Percentiles rank a stretch among this genome's conserved stretches.
phyloP scores from a whole-genome alignment of 2,888 invertebrate genomes.

The Rhyacophila evoluta region DNA sequence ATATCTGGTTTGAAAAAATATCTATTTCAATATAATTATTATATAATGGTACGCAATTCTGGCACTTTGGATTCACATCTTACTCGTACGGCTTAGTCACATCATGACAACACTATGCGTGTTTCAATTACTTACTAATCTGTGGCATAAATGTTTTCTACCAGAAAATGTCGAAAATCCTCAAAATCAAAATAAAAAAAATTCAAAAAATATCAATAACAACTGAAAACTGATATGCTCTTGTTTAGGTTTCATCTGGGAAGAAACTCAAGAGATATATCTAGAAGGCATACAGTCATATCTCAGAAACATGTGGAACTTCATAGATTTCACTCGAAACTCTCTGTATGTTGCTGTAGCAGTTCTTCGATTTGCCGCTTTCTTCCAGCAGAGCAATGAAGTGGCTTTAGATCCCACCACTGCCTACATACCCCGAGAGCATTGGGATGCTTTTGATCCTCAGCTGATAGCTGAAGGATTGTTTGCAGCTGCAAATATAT shows the following conservation, averaged over 20 bases:
- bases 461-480: constrained; percentile 93
- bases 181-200: too few relatives aligned
- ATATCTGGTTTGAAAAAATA: too few relatives aligned
- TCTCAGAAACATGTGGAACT: constrained; percentile 95
- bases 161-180: too few relatives aligned
- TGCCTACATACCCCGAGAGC: constrained; percentile 82
- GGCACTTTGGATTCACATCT: too few relatives aligned
- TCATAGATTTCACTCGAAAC: constrained; percentile 94
- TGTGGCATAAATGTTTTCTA: too few relatives aligned
- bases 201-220: too few relatives aligned
- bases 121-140: too few relatives aligned
- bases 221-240: too few relatives aligned
- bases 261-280: constrained; percentile 92
- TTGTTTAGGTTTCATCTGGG: constrained; percentile 84
- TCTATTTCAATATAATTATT: too few relatives aligned
- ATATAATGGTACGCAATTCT: too few relatives aligned
- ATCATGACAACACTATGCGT: too few relatives aligned
- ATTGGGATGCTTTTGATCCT: constrained; percentile 94
- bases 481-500: constrained; percentile 95
- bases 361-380: constrained; percentile 77
- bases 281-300: constrained; percentile 88
- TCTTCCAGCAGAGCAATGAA: constrained; percentile 79
- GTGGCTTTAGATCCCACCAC: constrained; percentile 76
- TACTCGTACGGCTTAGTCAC: too few relatives aligned
- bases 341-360: constrained; percentile 83